Evolutionary conservation across 2,113 vertebrate genomes (phyloP).

Genomic region (Paradisaea rubra): DNA sequence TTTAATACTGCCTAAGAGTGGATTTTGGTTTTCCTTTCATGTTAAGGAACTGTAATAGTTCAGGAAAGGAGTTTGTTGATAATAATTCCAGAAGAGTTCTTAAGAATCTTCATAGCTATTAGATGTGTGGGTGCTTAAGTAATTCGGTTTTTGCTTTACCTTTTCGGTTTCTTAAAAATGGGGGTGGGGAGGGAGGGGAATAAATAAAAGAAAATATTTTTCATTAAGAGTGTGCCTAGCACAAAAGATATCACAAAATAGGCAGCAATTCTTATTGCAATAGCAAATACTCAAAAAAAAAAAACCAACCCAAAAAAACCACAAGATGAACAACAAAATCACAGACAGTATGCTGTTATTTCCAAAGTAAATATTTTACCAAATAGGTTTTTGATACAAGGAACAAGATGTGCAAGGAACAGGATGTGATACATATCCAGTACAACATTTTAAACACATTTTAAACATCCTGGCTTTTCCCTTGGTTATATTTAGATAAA

Average conservation of each 20-base stretch:
- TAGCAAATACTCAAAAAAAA: not conserved
- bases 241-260: not conserved
- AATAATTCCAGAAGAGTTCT: not conserved
- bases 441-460: constrained; percentile 1
- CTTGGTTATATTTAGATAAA: constrained; percentile 18
- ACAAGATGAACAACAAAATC: not conserved
- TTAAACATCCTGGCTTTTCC: constrained; percentile 7
- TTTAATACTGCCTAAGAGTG: not conserved
- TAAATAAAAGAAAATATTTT: not conserved
- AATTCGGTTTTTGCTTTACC: not conserved
- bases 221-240: not conserved
- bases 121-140: not conserved
- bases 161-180: not conserved
- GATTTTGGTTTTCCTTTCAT: not conserved
- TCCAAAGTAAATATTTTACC: constrained; percentile 34
- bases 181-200: not conserved
- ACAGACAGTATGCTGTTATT: not conserved
- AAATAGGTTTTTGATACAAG: not conserved
- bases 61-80: not conserved
- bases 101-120: not conserved
- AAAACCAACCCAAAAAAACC: too few species aligned
- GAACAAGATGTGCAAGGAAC: constrained; percentile 10
- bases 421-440: not conserved
- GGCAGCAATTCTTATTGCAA: not conserved
- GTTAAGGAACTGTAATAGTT: not conserved